Conservation (phyloP, 2,888 invertebrate genomes). For the Amitus sp. region DNA sequence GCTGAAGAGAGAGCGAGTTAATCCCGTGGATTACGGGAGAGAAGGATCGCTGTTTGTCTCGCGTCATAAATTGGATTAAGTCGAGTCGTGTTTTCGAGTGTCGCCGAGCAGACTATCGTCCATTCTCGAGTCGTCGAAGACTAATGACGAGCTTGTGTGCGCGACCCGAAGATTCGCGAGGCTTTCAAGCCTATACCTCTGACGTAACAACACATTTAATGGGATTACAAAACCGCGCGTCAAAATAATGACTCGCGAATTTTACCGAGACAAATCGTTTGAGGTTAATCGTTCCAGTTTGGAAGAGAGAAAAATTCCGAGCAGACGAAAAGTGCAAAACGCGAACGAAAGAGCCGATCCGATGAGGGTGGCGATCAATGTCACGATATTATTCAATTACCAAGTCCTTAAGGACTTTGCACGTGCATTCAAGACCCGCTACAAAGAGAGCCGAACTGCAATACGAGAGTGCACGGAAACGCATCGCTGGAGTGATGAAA, state of each 20-base stretch:
- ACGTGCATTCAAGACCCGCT: not conserved
- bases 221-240: not conserved
- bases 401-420: slow-evolving; percentile 1
- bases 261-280: not conserved
- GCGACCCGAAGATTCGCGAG: not conserved
- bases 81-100: slow-evolving; percentile 47
- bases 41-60: slow-evolving; percentile 49
- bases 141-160: slow-evolving; percentile 8
- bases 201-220: not conserved
- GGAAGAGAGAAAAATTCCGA: no score
- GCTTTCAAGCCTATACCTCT: not conserved
- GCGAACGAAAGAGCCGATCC: no score
- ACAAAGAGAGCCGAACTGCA: slow-evolving; percentile 4
- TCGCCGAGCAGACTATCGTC: slow-evolving; percentile 8
- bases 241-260: not conserved
- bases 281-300: not conserved
- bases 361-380: not conserved
- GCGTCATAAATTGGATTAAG: slow-evolving; percentile 58
- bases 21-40: slow-evolving; percentile 52
- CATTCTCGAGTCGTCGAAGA: slow-evolving; percentile 19
- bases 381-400: slow-evolving; percentile 3
- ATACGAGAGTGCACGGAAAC: slow-evolving; percentile 5
- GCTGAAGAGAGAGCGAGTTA: slow-evolving; percentile 28
- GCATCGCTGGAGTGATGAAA: slow-evolving; percentile 56
- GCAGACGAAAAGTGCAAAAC: no score